phyloP scores from a whole-genome alignment of 2,797 vertebrate species.

The Bradypus variegatus region DNA sequence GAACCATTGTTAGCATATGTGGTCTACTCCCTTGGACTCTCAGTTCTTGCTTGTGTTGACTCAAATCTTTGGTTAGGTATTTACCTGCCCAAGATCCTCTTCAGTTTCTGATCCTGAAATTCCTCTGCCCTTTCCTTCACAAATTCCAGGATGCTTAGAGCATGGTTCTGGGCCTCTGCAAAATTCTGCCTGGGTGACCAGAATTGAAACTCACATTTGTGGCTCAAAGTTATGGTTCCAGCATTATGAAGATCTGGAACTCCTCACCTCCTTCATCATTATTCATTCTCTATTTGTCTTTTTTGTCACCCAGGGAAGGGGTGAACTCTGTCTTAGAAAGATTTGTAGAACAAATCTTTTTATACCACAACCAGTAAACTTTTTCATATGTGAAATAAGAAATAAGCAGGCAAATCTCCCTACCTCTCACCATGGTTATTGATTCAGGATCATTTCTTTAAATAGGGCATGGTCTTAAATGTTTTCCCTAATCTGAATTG shows the following conservation, averaged over 20 bases:
- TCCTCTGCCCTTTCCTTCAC: background rate
- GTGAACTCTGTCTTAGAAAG: background rate
- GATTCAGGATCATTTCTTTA: background rate
- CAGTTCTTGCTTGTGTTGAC: background rate
- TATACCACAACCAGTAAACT: background rate
- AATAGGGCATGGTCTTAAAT: background rate
- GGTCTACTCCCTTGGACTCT: background rate
- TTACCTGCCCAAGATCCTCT: background rate
- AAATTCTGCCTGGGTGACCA: conserved; percentile 2
- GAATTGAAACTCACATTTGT: background rate
- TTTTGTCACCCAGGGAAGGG: too few species aligned
- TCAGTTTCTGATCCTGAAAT: background rate
- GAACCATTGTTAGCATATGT: background rate
- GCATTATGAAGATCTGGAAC: background rate
- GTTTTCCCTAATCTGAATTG: background rate
- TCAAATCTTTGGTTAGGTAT: background rate
- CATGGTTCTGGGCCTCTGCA: background rate
- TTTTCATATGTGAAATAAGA: background rate
- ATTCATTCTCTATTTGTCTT: background rate
- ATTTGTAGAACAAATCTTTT: background rate
- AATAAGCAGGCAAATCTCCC: background rate
- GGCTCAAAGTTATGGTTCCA: background rate
- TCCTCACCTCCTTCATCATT: background rate
- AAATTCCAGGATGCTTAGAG: background rate
- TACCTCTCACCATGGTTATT: background rate